These are phyloP conservation scores for Lasioglossum leucozonium DNA, from an alignment of 2,888 invertebrate genomes.

Conservation along the genomic window DNA sequence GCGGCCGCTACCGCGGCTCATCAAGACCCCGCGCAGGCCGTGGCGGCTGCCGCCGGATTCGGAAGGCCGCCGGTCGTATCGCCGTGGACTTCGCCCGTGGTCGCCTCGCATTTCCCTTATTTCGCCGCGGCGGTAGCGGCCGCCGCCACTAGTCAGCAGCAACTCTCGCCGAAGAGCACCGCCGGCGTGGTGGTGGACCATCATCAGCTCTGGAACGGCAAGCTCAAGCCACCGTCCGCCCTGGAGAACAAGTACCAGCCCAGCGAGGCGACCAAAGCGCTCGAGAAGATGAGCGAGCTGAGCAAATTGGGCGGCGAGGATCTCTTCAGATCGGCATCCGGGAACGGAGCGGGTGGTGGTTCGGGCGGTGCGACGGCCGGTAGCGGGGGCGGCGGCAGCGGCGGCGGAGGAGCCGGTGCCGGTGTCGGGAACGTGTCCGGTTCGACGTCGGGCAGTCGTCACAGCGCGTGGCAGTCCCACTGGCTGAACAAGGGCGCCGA, in stretches of 20 bases:
- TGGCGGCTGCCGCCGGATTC: constrained; percentile 85
- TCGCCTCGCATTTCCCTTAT: constrained; percentile 91
- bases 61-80: constrained; percentile 89
- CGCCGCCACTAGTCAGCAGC: constrained; percentile 87
- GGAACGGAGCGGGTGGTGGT: constrained; percentile 77
- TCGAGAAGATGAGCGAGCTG: constrained; percentile 96
- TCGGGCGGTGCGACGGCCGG: constrained; percentile 86
- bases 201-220: constrained; percentile 90
- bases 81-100: constrained; percentile 92
- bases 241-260: constrained; percentile 85
- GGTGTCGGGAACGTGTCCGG: constrained; percentile 86
- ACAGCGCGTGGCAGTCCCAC: constrained; percentile 98
- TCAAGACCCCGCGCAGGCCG: constrained; percentile 72
- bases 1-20: constrained; percentile 70
- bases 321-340: constrained; percentile 87
- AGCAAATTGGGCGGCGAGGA: constrained; percentile 94
- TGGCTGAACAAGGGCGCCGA: constrained; percentile 98
- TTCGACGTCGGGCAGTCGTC: constrained; percentile 88
- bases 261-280: constrained; percentile 93
- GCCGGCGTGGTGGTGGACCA: constrained; percentile 84
- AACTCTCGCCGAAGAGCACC: constrained; percentile 89
- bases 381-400: constrained; percentile 85
- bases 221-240: constrained; percentile 88
- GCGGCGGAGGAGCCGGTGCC: constrained; percentile 77
- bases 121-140: constrained; percentile 92